These are phyloP conservation scores for Myanophis thanlyinensis DNA, from an alignment of 2,113 vertebrate genomes.

Conservation along the genomic window DNA sequence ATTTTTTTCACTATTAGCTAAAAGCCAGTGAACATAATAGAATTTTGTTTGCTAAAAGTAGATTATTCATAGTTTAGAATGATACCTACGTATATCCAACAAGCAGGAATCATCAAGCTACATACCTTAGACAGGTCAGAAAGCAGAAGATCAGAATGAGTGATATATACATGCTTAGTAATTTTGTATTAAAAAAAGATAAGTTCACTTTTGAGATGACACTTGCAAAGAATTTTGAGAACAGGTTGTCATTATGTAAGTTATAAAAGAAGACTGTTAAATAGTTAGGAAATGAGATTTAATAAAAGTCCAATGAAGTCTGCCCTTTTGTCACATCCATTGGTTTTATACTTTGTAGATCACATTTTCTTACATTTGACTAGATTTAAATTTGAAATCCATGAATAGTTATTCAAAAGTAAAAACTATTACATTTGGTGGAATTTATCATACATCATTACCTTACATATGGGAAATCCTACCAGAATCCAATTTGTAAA, in stretches of 20 bases:
- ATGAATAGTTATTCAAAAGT: not conserved
- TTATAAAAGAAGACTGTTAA: not conserved
- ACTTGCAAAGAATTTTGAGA: not conserved
- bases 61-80: not conserved
- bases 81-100: not conserved
- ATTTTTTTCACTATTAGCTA: not conserved
- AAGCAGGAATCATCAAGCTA: not conserved
- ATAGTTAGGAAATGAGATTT: not conserved
- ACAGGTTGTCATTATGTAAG: fast-evolving
- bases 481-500: not conserved
- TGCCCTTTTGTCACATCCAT: not conserved
- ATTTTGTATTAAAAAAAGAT: not conserved
- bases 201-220: not conserved
- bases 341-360: not conserved
- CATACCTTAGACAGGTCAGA: not conserved
- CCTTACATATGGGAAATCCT: not conserved
- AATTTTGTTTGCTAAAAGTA: not conserved
- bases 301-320: not conserved
- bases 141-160: not conserved
- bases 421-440: not conserved
- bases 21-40: not conserved
- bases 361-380: not conserved
- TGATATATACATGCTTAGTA: not conserved
- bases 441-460: not conserved
- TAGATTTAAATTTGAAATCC: not conserved